Evolutionary conservation across 92 coral and sea anemone species (phyloP).

Genomic region (Paramuricea clavata): DNA sequence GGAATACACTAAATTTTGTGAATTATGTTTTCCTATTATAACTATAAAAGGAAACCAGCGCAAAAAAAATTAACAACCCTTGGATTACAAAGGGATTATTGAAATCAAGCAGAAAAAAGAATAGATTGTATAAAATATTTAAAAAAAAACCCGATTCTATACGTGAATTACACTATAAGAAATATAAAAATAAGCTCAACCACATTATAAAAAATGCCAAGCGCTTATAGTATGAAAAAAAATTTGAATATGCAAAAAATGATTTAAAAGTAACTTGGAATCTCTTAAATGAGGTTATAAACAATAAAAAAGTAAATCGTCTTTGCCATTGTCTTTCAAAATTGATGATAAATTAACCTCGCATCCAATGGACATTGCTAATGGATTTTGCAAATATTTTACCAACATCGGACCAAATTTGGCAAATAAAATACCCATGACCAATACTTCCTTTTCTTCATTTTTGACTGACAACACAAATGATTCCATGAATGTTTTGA

Average conservation of each 20-base stretch:
- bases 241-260: background rate
- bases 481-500: background rate
- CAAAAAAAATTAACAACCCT: background rate
- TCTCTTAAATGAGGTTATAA: background rate
- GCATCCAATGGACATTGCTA: slow-evolving; percentile 2
- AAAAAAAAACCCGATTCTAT: background rate
- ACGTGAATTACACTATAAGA: background rate
- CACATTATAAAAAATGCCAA: background rate
- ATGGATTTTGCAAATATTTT: slow-evolving; percentile 22
- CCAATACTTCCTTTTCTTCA: slow-evolving; percentile 2
- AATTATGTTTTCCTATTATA: background rate
- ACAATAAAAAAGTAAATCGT: slow-evolving; percentile 20
- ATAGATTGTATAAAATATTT: slow-evolving; percentile 4
- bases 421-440: slow-evolving; percentile 13
- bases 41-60: background rate
- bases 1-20: background rate
- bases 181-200: background rate
- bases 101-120: background rate
- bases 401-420: slow-evolving; percentile 20
- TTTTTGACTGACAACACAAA: slow-evolving; percentile 11
- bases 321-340: slow-evolving; percentile 13
- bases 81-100: slow-evolving; percentile 9
- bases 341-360: background rate
- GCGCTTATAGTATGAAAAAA: background rate
- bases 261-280: background rate